phyloP scores from a whole-genome alignment of 2,113 vertebrate genomes.

The Xerus inauris region DNA sequence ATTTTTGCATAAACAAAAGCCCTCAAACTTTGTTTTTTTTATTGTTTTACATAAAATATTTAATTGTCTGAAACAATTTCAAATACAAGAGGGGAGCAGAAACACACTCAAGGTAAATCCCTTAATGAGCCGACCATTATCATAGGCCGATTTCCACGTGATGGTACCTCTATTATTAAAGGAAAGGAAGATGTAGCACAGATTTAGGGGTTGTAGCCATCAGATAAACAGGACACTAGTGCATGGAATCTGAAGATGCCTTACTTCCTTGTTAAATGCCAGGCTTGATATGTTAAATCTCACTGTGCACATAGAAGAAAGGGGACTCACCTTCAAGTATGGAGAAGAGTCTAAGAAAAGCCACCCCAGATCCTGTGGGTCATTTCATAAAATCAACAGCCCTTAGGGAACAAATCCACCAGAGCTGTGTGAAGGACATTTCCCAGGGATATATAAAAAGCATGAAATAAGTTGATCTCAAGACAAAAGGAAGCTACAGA shows the following conservation, averaged over 20 bases:
- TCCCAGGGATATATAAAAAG: not conserved
- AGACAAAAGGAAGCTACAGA: not conserved
- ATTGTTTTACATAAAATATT: too few relatives aligned
- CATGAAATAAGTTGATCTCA: slow-evolving; percentile 6
- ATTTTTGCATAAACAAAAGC: not conserved
- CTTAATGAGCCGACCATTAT: not conserved
- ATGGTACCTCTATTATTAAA: not conserved
- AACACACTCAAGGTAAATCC: not conserved
- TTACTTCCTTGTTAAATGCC: not conserved
- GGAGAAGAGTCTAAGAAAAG: not conserved
- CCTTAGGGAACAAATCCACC: not conserved
- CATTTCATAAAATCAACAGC: not conserved
- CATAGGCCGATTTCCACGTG: not conserved
- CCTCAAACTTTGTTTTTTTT: too few relatives aligned
- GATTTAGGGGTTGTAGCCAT: not conserved
- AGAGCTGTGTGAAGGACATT: not conserved
- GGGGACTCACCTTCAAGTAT: not conserved
- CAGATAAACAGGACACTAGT: not conserved
- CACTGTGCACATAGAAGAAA: rapidly evolving
- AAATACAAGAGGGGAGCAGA: not conserved
- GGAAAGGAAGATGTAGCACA: rapidly evolving
- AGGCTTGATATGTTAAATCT: not conserved
- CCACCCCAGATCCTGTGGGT: rapidly evolving
- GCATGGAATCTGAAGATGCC: not conserved
- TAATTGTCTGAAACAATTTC: too few relatives aligned